Evolutionary conservation across 2,797 vertebrate genomes (phyloP).

Genomic region (Esox masquinongy): DNA sequence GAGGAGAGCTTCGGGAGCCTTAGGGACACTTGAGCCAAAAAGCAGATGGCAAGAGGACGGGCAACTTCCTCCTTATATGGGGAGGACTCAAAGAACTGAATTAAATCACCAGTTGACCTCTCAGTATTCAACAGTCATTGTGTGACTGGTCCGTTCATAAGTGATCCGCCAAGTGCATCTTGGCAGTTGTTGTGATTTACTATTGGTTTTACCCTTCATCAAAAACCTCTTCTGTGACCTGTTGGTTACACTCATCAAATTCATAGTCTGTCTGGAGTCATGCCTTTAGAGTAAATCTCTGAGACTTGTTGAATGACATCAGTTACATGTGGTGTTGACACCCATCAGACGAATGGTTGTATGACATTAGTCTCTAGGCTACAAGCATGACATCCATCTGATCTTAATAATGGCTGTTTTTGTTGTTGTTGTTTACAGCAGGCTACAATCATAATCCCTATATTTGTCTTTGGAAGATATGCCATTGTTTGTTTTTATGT

Average conservation of each 20-base stretch:
- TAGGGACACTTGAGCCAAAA: too few relatives aligned
- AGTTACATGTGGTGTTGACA: not conserved
- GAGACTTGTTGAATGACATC: not conserved
- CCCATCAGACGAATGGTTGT: not conserved
- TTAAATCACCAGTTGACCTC: too few relatives aligned
- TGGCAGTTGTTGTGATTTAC: not conserved
- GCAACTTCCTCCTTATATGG: too few relatives aligned
- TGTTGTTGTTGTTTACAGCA: not conserved
- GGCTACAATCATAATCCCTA: not conserved
- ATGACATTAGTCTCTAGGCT: not conserved
- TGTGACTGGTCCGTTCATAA: constrained; percentile 25
- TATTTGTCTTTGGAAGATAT: not conserved
- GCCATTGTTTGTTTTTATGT: not conserved
- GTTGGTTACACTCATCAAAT: not conserved
- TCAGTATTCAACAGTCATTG: not conserved
- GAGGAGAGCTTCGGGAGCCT: too few relatives aligned
- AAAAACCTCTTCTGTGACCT: constrained; percentile 26
- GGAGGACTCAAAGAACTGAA: too few relatives aligned
- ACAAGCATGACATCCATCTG: constrained; percentile 2
- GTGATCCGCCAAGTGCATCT: too few relatives aligned
- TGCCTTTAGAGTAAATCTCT: not conserved
- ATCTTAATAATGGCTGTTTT: not conserved
- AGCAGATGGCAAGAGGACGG: too few relatives aligned
- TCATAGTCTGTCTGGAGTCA: not conserved
- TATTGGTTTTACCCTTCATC: constrained; percentile 10